Conservation (phyloP, 1,140 invertebrate genomes). For the Oryzaephilus surinamensis region DNA sequence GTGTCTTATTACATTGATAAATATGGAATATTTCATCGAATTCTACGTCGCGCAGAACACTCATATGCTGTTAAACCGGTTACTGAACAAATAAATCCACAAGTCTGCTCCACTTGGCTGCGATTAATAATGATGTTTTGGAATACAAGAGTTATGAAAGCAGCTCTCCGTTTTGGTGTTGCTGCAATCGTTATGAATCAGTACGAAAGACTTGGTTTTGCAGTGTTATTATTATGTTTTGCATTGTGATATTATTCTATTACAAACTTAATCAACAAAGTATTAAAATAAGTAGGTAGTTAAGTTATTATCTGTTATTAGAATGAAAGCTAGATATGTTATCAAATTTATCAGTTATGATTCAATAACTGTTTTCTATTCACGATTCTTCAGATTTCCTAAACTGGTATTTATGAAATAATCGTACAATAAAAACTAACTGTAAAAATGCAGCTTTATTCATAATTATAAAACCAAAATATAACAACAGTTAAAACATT, state of each 20-base stretch:
- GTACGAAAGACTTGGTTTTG: slow-evolving; percentile 29
- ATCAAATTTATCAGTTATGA: no score
- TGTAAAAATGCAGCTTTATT: slow-evolving; percentile 36
- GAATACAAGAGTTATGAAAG: slow-evolving; percentile 27
- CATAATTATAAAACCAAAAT: slow-evolving; percentile 30
- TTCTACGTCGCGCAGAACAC: background rate
- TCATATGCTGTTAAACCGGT: background rate
- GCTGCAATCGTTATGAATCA: slow-evolving; percentile 29
- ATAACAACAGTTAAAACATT: slow-evolving; percentile 33
- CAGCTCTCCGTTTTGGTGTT: slow-evolving; percentile 28
- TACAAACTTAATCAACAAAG: background rate
- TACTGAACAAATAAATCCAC: background rate
- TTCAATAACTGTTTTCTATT: no score
- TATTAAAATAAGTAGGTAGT: background rate
- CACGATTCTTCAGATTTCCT: no score
- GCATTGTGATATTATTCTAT: slow-evolving; percentile 17
- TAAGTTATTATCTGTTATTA: no score
- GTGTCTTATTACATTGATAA: slow-evolving; percentile 18
- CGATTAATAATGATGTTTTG: slow-evolving; percentile 29
- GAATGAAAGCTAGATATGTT: no score
- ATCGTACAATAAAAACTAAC: slow-evolving; percentile 11
- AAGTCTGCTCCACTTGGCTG: slow-evolving; percentile 20
- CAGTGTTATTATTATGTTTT: slow-evolving; percentile 27
- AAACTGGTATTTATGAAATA: no score
- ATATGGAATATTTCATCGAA: slow-evolving; percentile 17